Evolutionary conservation across 2,797 vertebrate genomes (phyloP).

Genomic region (Distichodus sexfasciatus): DNA sequence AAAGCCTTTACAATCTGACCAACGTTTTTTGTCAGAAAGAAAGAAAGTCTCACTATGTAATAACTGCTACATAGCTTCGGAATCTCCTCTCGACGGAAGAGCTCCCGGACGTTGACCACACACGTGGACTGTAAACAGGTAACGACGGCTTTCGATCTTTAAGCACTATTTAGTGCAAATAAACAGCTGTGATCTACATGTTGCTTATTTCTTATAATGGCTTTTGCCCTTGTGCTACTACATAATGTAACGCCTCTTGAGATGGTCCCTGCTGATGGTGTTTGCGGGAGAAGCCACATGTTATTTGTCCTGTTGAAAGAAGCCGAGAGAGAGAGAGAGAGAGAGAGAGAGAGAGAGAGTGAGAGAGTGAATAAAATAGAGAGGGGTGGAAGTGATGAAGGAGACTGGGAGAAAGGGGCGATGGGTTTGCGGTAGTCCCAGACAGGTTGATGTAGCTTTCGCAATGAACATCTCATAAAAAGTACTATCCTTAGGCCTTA

Average conservation of each 20-base stretch:
- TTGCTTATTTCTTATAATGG: slow-evolving; percentile 25
- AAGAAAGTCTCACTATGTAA: too few species aligned
- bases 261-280: slow-evolving; percentile 26
- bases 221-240: slow-evolving; percentile 29
- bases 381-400: slow-evolving; percentile 43
- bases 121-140: too few species aligned
- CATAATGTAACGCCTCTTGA: slow-evolving; percentile 27
- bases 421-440: slow-evolving; percentile 58
- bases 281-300: slow-evolving; percentile 6
- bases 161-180: slow-evolving; percentile 20
- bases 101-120: too few species aligned
- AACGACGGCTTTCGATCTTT: background rate
- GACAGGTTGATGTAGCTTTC: slow-evolving; percentile 82
- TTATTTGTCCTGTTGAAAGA: slow-evolving; percentile 40
- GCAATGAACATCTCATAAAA: slow-evolving; percentile 83
- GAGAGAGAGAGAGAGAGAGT: slow-evolving; percentile 12
- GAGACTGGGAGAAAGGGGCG: slow-evolving; percentile 33
- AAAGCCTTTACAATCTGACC: background rate
- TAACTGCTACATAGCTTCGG: too few species aligned
- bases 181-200: slow-evolving; percentile 29
- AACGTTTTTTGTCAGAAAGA: too few species aligned
- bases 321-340: background rate
- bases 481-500: slow-evolving; percentile 76
- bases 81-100: too few species aligned
- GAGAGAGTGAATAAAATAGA: slow-evolving; percentile 10